Conservation (phyloP, 2,888 invertebrate genomes). For the Calameuta idolon region DNA sequence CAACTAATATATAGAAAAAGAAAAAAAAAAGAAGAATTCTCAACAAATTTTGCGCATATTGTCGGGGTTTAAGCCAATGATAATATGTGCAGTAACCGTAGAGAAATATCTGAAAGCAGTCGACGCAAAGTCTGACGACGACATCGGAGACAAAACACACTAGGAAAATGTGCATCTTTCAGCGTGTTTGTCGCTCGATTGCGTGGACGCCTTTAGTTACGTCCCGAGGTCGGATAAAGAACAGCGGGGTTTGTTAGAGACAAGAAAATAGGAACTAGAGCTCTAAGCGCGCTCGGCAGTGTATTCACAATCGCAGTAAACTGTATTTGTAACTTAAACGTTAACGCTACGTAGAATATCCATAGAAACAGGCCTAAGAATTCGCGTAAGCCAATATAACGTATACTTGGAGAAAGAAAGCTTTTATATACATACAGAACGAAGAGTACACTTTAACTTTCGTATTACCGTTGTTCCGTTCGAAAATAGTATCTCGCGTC, state of each 20-base stretch:
- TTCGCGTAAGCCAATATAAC: no score
- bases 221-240: slow-evolving; percentile 2
- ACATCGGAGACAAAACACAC: background rate
- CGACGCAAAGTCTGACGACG: slow-evolving; percentile 3
- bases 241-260: slow-evolving; percentile 15
- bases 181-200: background rate
- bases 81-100: background rate
- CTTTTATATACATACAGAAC: no score
- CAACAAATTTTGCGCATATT: slow-evolving; percentile 31
- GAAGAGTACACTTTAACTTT: no score
- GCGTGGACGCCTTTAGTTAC: background rate
- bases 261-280: slow-evolving; percentile 53
- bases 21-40: slow-evolving; percentile 26
- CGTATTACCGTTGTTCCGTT: no score
- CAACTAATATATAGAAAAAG: slow-evolving; percentile 29
- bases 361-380: slow-evolving; percentile 27
- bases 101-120: no score
- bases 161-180: background rate
- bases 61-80: background rate
- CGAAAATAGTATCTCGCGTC: no score
- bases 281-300: slow-evolving; percentile 65
- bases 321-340: slow-evolving; percentile 57
- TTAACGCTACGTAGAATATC: slow-evolving; percentile 47
- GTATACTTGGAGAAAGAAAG: no score
- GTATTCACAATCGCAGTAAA: slow-evolving; percentile 65